Base-by-base conservation (phyloP, 2,888 invertebrate species). In the Endomychus coccineus region DNA sequence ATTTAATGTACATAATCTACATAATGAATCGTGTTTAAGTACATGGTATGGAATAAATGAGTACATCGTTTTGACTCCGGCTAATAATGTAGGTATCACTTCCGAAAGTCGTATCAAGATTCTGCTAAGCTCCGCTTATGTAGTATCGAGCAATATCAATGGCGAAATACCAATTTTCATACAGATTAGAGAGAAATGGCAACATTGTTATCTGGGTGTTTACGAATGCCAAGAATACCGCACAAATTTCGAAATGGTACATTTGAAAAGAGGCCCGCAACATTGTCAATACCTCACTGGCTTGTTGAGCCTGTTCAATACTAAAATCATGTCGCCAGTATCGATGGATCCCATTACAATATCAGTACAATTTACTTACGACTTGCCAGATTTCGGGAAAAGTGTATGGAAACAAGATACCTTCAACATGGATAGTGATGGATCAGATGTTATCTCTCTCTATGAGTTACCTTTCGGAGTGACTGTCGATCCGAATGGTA, bases 211-310 rank as follows among this genome's bases (percentile, higher is more conserved):
- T 60, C 62, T 82, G 32, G 96, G 96, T 4, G 76, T 88, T 5
- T 83, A 81, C 52, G 78, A 89, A 58, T 13, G 78, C 77, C 51
- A 51, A 28, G 83, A 84, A 28, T 71, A 80, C 25, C 75, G 84
- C 49, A 80, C 84, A n/a, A 82, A 82, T 58, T 92, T 88, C 64
- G 88, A 95, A 58, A 87, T 91, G 71, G 83, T 90, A 30, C 86
- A 92, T 60, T 70, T 96, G 42, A 81, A 82, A 57, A 75, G 78
- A 48, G 77, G 83, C 36, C 89, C 91, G 1, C 71, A 77, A 14
- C 83, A 88, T 51, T 90, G 84, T 56, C 80, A 80, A 49, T 85
- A 90, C 66, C 73, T 97, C 1, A 81, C 80, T 42, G 86, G 85
- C 39, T 71, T 96, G 30, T 68, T 92, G 22, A 80, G 84, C 51